Evolutionary conservation across 2,888 invertebrate species (phyloP).

Genomic region (Andrena bicolor): DNA sequence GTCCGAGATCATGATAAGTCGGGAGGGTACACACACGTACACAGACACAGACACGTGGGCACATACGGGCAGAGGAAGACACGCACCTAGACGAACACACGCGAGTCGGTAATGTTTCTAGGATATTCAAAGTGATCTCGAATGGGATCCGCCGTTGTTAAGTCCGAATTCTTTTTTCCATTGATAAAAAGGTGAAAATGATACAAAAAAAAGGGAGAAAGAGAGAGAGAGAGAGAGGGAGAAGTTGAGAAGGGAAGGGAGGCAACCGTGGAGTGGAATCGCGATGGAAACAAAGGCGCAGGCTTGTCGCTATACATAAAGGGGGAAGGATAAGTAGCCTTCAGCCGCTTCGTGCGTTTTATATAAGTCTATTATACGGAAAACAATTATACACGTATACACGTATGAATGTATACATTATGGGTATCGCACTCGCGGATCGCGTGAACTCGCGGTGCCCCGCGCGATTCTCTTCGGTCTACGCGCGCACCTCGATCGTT

Average conservation of each 20-base stretch:
- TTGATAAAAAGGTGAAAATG: conserved; percentile 40
- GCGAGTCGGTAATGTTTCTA: conserved; percentile 64
- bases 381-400: conserved; percentile 65
- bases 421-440: conserved; percentile 58
- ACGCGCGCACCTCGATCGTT: background rate
- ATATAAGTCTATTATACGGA: conserved; percentile 73
- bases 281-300: conserved; percentile 45
- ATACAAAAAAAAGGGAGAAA: conserved; percentile 18
- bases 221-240: conserved; percentile 18
- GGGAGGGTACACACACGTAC: background rate
- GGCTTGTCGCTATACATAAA: conserved; percentile 68
- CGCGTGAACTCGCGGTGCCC: conserved; percentile 20
- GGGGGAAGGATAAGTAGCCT: conserved; percentile 64
- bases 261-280: conserved; percentile 30
- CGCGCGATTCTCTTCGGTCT: conserved; percentile 38
- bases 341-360: conserved; percentile 75
- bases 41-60: conserved; percentile 18
- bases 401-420: conserved; percentile 61
- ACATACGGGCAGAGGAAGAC: conserved; percentile 38
- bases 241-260: background rate
- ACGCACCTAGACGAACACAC: conserved; percentile 60
- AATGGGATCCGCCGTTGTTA: conserved; percentile 64
- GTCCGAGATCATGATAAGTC: background rate
- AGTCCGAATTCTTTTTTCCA: conserved; percentile 70
- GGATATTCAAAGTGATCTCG: conserved; percentile 67